Evolutionary conservation across 1,140 invertebrate genomes (phyloP).

Genomic region (Anastatus disparis): DNA sequence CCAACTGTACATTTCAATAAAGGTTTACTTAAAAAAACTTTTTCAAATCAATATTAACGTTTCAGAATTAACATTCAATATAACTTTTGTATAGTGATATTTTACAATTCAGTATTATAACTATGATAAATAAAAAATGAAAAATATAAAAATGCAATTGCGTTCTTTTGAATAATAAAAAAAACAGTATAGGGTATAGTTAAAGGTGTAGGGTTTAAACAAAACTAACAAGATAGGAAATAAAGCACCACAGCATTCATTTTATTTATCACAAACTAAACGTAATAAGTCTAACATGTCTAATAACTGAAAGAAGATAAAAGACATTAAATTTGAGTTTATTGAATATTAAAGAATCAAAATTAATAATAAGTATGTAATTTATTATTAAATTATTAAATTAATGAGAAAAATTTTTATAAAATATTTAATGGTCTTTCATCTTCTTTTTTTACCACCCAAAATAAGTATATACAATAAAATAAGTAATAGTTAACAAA

Average conservation of each 20-base stretch:
- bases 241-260: constrained; percentile 58
- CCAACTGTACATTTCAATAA: too few relatives aligned
- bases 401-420: too few relatives aligned
- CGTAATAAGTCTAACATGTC: constrained; percentile 13
- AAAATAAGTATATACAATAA: too few relatives aligned
- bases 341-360: not conserved
- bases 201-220: constrained; percentile 34
- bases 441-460: constrained; percentile 18
- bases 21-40: not conserved
- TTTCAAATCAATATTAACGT: not conserved
- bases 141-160: constrained; percentile 25
- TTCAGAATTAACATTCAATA: too few relatives aligned
- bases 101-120: too few relatives aligned
- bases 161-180: constrained; percentile 14
- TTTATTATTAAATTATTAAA: not conserved
- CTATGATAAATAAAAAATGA: too few relatives aligned
- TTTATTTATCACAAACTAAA: constrained; percentile 56
- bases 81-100: not conserved
- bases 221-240: constrained; percentile 51
- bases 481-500: constrained; percentile 21
- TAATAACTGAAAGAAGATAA: constrained; percentile 54
- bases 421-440: constrained; percentile 15
- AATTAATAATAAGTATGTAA: not conserved
- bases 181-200: constrained; percentile 21
- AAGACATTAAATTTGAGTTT: constrained; percentile 27